A percentile compares a stretch with the other conserved stretches of the same genome.
Evolutionary conservation across 1,140 invertebrate genomes (phyloP).

Genomic region (Rhopalosiphum maidis): DNA sequence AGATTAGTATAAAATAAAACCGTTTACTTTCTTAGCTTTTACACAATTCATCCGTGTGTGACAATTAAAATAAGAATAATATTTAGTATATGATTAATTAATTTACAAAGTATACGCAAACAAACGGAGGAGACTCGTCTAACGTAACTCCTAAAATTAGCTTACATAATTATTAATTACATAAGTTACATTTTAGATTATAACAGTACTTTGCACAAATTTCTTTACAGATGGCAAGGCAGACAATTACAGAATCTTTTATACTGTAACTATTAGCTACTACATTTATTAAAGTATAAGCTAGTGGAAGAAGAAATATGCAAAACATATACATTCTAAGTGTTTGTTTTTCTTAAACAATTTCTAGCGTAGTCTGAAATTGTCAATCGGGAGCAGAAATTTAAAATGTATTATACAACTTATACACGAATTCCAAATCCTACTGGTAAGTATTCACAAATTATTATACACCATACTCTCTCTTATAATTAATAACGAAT

Average conservation of each 20-base stretch:
- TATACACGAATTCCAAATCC: too few relatives aligned
- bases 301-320: too few relatives aligned
- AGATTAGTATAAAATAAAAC: not conserved
- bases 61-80: not conserved
- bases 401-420: not conserved
- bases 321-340: too few relatives aligned
- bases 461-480: not conserved
- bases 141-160: not conserved
- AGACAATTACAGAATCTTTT: not conserved
- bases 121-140: not conserved
- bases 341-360: not conserved
- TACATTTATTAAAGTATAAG: not conserved
- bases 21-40: not conserved
- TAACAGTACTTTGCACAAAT: not conserved
- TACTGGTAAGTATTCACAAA: not conserved
- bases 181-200: not conserved
- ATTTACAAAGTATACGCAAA: not conserved
- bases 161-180: not conserved
- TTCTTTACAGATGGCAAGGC: not conserved
- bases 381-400: not conserved
- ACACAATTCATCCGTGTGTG: not conserved
- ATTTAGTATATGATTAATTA: not conserved
- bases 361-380: not conserved
- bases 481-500: not conserved
- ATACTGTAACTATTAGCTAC: not conserved